Conservation (phyloP, 1,140 invertebrate species). For the Triops longicaudatus region DNA sequence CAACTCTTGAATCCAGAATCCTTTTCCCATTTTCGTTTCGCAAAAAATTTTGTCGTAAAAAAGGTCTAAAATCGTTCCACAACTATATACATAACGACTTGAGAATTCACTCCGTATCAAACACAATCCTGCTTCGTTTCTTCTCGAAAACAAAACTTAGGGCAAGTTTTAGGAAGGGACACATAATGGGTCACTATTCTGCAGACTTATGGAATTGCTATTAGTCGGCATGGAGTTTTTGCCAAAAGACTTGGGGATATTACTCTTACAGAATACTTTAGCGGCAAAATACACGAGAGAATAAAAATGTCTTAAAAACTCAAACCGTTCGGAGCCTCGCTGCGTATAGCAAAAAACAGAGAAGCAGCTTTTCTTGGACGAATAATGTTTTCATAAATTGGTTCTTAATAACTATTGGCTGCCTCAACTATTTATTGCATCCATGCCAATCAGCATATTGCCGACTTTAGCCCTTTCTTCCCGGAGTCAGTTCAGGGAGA, state of each 20-base stretch:
- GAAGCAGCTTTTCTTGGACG: not conserved
- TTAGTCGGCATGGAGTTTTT: not conserved
- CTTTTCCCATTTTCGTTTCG: not conserved
- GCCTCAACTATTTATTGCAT: constrained; percentile 4
- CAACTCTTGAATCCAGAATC: not conserved
- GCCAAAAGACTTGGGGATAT: not conserved
- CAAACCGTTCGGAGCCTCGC: constrained; percentile 9
- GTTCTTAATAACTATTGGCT: not conserved
- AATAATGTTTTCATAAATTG: not conserved
- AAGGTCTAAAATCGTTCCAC: not conserved
- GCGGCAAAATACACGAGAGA: not conserved
- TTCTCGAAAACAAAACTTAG: not conserved
- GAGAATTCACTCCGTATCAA: not conserved
- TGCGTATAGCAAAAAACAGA: not conserved
- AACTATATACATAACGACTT: constrained; percentile 15
- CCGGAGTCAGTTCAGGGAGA: not conserved
- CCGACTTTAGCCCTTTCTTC: not conserved
- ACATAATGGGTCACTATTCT: not conserved
- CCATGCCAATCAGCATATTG: not conserved
- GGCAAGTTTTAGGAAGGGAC: not conserved
- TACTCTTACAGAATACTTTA: not conserved
- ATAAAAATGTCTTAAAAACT: not conserved
- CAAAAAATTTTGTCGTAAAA: not conserved
- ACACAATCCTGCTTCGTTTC: not conserved
- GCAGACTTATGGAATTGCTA: not conserved